Percentiles rank a stretch among this genome's conserved stretches.
Evolutionary conservation across 2,888 invertebrate genomes (phyloP).

Genomic region (Cephonodes hylas): DNA sequence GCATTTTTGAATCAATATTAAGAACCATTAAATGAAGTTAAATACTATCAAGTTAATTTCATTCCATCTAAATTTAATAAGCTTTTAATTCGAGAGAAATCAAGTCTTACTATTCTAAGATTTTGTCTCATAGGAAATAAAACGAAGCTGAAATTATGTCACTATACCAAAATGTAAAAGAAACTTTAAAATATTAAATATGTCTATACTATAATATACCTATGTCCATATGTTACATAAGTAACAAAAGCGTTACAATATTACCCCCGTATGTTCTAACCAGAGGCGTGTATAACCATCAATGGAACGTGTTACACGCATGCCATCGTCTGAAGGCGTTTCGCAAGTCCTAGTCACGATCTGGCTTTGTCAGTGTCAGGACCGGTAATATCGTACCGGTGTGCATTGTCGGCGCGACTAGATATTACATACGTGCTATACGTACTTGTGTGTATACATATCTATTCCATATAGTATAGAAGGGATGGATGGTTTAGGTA

Average conservation of each 20-base stretch:
- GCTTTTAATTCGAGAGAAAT: no score
- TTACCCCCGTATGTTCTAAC: background rate
- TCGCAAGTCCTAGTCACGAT: conserved; percentile 28
- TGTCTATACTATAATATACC: no score
- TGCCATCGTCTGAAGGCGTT: conserved; percentile 10
- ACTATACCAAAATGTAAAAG: background rate
- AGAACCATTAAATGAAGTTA: no score
- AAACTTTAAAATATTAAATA: no score
- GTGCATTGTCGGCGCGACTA: background rate
- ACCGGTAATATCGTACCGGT: conserved; percentile 13
- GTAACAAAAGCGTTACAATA: no score
- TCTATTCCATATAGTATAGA: background rate
- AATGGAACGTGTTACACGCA: background rate
- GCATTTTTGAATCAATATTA: no score
- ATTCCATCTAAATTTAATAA: no score
- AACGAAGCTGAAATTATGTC: background rate
- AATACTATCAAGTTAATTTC: no score
- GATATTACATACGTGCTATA: background rate
- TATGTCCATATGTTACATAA: no score
- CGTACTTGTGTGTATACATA: background rate
- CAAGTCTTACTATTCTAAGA: no score
- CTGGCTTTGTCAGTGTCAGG: conserved; percentile 22
- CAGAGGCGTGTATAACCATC: background rate
- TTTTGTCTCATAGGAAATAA: no score
- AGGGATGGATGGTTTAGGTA: no score